A percentile compares a stretch with the other conserved stretches of the same genome.
Evolutionary conservation across 2,113 vertebrate species (phyloP).

Genomic region (Corapipo altera): DNA sequence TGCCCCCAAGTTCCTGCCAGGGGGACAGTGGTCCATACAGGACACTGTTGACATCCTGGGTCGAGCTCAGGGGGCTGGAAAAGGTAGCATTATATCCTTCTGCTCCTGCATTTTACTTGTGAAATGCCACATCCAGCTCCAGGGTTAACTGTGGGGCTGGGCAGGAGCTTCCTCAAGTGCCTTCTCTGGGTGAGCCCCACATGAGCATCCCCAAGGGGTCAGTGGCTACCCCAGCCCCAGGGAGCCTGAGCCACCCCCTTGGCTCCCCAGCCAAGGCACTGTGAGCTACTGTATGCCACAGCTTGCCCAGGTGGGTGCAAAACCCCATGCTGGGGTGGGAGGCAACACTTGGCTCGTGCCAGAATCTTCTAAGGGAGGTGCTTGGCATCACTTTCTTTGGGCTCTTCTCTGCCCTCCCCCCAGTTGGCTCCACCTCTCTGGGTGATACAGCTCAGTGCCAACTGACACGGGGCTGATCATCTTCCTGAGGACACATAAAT

Average conservation of each 20-base stretch:
- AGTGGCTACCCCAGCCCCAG: not conserved
- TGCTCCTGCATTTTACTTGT: not conserved
- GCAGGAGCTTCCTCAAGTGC: not conserved
- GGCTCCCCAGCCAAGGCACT: not conserved
- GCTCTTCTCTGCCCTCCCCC: not conserved
- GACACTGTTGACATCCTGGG: not conserved
- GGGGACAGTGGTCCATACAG: not conserved
- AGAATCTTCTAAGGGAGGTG: not conserved
- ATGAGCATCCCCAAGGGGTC: not conserved
- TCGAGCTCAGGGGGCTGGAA: not conserved
- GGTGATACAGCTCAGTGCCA: not conserved
- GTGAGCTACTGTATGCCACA: rapidly evolving
- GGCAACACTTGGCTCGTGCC: not conserved
- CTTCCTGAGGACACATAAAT: slow-evolving; percentile 14
- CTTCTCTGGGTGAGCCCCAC: not conserved
- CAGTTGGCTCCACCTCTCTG: not conserved
- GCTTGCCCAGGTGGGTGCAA: not conserved
- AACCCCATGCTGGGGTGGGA: not conserved
- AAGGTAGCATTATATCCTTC: not conserved
- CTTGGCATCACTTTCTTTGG: not conserved
- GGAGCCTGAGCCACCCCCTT: not conserved
- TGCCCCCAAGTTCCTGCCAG: not conserved
- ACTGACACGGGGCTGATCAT: not conserved
- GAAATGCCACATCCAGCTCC: not conserved
- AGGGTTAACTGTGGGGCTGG: not conserved